Evolutionary conservation across 2,113 vertebrate species (phyloP).

Genomic region (Cranoglanis bouderius): DNA sequence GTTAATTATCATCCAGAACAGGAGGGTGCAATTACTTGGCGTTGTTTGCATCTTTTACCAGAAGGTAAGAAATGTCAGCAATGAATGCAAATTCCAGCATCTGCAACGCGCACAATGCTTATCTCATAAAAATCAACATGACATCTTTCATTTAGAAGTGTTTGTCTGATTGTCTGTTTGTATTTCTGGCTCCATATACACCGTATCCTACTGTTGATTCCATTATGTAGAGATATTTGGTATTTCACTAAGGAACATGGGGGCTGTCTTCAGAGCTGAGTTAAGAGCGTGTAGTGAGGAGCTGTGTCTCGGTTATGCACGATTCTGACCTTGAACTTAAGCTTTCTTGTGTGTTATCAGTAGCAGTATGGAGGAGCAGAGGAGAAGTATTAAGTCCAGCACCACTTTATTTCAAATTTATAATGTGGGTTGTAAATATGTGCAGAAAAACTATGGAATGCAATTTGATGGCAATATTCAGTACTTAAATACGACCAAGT

Average conservation of each 20-base stretch:
- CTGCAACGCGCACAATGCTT: constrained; percentile 35
- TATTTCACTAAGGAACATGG: neutral
- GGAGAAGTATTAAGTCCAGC: neutral
- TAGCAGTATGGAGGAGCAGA: too few species aligned
- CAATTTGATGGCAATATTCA: neutral
- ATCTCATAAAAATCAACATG: constrained; percentile 38
- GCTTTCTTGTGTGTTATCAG: neutral
- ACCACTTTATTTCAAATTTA: neutral
- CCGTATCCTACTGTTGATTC: neutral
- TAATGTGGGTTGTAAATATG: neutral
- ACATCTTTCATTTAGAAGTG: constrained; percentile 29
- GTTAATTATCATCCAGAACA: constrained; percentile 44
- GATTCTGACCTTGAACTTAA: neutral
- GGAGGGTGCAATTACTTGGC: constrained; percentile 1
- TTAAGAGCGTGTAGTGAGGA: neutral
- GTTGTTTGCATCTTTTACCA: constrained; percentile 49
- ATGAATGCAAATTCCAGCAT: constrained; percentile 46
- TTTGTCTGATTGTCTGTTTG: neutral
- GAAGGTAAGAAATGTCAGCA: constrained; percentile 48
- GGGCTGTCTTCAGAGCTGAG: neutral
- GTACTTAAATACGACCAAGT: neutral
- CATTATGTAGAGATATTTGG: neutral
- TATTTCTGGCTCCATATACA: neutral
- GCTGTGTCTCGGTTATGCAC: neutral
- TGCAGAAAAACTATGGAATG: neutral